Evolutionary conservation across 2,797 vertebrate species (phyloP).

Genomic region (Lagorchestes hirsutus): DNA sequence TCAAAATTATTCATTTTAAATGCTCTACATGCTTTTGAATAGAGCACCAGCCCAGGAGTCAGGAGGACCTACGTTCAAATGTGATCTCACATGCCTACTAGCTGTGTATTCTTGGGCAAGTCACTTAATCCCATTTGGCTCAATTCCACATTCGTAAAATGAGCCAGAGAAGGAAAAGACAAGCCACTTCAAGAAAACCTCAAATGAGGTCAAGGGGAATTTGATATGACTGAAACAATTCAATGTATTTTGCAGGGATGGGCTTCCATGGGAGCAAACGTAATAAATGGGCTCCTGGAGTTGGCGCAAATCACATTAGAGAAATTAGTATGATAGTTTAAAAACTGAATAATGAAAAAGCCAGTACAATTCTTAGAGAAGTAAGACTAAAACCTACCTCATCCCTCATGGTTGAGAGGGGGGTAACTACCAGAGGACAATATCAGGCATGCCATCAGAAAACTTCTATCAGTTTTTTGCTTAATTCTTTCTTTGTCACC

Average conservation of each 20-base stretch:
- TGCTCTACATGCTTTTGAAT: background rate
- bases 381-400: background rate
- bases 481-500: background rate
- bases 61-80: background rate
- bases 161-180: background rate
- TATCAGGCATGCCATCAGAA: background rate
- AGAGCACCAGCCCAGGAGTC: background rate
- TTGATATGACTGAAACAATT: background rate
- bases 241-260: background rate
- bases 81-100: background rate
- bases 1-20: background rate
- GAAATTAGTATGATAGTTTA: background rate
- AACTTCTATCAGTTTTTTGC: background rate
- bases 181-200: background rate
- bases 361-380: background rate
- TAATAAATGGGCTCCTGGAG: background rate
- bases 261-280: background rate
- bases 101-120: background rate
- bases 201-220: background rate
- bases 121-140: background rate
- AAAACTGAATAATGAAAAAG: background rate
- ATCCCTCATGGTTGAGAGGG: background rate
- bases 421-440: background rate
- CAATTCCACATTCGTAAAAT: background rate
- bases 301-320: background rate